A percentile compares a stretch with the other conserved stretches of the same genome.
Conservation (phyloP, 2,797 vertebrate species). For the Synaphobranchus kaupii region DNA sequence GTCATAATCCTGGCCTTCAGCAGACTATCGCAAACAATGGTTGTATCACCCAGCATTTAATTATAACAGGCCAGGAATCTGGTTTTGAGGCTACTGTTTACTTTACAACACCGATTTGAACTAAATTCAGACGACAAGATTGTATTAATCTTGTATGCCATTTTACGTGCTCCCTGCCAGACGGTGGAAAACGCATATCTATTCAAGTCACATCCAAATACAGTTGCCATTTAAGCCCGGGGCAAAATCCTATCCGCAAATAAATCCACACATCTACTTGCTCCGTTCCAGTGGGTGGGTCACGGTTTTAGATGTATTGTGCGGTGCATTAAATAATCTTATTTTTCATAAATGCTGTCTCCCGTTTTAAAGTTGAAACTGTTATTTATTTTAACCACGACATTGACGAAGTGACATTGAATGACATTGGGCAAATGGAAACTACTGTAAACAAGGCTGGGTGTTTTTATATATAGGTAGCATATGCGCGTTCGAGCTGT, state of each 20-base stretch:
- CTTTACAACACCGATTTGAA: not conserved
- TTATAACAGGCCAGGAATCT: slow-evolving; percentile 26
- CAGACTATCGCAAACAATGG: not conserved
- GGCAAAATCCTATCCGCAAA: not conserved
- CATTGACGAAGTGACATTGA: slow-evolving; percentile 64
- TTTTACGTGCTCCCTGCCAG: not conserved
- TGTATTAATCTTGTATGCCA: not conserved
- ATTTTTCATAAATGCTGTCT: not conserved
- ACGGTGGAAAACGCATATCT: not conserved
- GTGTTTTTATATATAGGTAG: not conserved
- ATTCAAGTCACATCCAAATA: slow-evolving; percentile 20
- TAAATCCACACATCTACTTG: not conserved
- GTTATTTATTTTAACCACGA: not conserved
- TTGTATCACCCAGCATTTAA: not conserved
- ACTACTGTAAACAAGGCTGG: not conserved
- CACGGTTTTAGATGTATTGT: not conserved
- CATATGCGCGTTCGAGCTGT: not conserved
- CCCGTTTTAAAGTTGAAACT: slow-evolving; percentile 6
- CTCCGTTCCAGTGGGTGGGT: slow-evolving; percentile 22
- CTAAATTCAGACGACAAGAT: not conserved
- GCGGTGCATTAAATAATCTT: not conserved
- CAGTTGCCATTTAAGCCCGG: not conserved
- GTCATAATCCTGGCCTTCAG: not conserved
- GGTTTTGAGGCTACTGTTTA: not conserved
- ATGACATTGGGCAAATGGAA: slow-evolving; percentile 65